These are phyloP conservation scores for Eidolon helvum DNA, from an alignment of 2,113 vertebrate genomes.

Conservation along the genomic window DNA sequence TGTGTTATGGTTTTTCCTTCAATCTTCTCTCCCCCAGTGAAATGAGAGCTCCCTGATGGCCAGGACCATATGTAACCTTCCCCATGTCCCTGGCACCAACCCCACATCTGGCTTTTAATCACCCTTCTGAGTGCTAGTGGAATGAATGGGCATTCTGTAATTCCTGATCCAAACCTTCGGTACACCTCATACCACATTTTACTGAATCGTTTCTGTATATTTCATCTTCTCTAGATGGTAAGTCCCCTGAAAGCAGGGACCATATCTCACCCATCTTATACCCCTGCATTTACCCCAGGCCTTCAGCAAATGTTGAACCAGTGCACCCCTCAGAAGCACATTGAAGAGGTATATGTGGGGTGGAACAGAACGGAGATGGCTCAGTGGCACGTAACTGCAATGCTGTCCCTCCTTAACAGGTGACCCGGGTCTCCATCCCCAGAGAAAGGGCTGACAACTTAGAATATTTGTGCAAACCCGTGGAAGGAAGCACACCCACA, in stretches of 20 bases:
- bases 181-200: background rate
- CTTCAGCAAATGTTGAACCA: background rate
- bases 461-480: constrained; percentile 24
- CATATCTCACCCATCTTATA: background rate
- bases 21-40: background rate
- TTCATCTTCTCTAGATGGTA: background rate
- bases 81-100: background rate
- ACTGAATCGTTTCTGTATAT: too few species aligned
- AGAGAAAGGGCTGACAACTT: background rate
- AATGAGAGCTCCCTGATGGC: background rate
- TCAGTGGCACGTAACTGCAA: background rate
- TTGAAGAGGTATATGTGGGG: background rate
- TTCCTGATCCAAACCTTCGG: background rate
- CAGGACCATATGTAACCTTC: background rate
- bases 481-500: background rate
- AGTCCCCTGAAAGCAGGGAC: background rate
- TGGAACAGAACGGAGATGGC: background rate
- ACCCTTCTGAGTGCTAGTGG: background rate
- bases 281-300: background rate
- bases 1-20: background rate
- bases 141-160: background rate
- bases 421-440: background rate
- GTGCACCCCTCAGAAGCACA: accelerated
- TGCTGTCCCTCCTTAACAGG: background rate
- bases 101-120: background rate